Percentiles rank a stretch among this genome's conserved stretches.
Evolutionary conservation across 1,140 invertebrate genomes (phyloP).

Genomic region (Aethina tumida): DNA sequence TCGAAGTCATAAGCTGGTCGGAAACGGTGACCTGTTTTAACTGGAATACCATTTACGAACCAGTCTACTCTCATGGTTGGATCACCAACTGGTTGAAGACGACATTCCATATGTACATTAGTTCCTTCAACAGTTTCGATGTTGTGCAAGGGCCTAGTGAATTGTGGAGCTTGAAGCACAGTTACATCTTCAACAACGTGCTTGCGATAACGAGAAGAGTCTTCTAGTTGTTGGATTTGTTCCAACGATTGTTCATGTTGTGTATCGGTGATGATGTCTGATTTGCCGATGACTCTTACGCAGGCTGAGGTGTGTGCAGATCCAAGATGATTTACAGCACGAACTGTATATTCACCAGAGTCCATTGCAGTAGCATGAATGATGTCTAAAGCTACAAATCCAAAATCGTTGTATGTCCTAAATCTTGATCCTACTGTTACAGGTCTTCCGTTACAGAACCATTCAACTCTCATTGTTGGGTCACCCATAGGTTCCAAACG

Average conservation of each 20-base stretch:
- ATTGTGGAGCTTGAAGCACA: conserved; percentile 73
- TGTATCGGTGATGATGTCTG: conserved; percentile 85
- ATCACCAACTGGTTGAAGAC: conserved; percentile 89
- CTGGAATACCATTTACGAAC: conserved; percentile 87
- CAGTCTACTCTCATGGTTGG: conserved; percentile 93
- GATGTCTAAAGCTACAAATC: conserved; percentile 85
- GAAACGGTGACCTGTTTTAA: conserved; percentile 86
- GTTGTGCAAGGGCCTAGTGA: conserved; percentile 79
- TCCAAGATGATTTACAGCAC: conserved; percentile 86
- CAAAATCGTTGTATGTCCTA: conserved; percentile 91
- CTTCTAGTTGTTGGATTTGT: conserved; percentile 90
- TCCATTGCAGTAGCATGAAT: conserved; percentile 78
- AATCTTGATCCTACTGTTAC: conserved; percentile 84
- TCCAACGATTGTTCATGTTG: conserved; percentile 92
- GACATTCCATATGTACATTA: conserved; percentile 87
- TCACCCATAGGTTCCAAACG: conserved; percentile 88
- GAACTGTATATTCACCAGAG: conserved; percentile 86
- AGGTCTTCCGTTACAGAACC: conserved; percentile 85
- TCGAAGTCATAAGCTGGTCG: conserved; percentile 95
- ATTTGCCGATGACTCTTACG: conserved; percentile 71
- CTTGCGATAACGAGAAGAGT: conserved; percentile 61
- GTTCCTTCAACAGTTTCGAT: conserved; percentile 86
- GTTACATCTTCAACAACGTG: conserved; percentile 65
- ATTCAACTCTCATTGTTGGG: conserved; percentile 91
- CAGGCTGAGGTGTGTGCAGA: conserved; percentile 83